phyloP scores from a whole-genome alignment of 2,888 invertebrate genomes.

The Cerastoderma edule region DNA sequence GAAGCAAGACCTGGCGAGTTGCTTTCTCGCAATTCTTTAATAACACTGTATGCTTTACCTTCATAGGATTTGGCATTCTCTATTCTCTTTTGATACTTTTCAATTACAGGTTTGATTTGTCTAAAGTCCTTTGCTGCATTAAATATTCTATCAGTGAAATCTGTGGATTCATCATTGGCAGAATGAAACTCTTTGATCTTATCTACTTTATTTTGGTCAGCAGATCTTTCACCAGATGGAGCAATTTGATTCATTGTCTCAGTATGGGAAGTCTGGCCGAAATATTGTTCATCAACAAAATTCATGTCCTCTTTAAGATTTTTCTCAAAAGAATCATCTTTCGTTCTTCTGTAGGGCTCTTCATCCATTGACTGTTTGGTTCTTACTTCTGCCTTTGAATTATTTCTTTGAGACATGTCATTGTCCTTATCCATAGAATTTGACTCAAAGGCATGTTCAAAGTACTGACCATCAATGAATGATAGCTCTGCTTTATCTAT shows the following conservation, averaged over 20 bases:
- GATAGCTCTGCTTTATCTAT: constrained; percentile 14
- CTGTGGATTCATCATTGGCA: background rate
- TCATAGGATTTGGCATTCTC: background rate
- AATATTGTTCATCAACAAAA: constrained; percentile 40
- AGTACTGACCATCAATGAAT: constrained; percentile 40
- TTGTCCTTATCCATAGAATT: background rate
- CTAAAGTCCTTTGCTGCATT: constrained; percentile 3
- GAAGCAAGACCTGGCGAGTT: constrained; percentile 41
- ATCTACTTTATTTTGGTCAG: background rate
- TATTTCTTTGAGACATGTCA: background rate
- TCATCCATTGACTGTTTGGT: background rate
- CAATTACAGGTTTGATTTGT: background rate
- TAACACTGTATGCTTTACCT: constrained; percentile 65
- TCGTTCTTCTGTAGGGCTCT: too few species aligned
- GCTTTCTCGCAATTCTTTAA: constrained; percentile 64
- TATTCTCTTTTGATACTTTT: background rate
- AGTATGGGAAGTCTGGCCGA: background rate
- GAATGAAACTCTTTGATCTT: background rate
- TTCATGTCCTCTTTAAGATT: too few species aligned
- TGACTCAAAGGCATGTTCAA: background rate
- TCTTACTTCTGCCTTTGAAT: background rate
- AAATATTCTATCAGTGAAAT: constrained; percentile 1
- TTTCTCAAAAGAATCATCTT: too few species aligned
- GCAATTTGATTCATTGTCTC: background rate
- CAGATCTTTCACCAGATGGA: background rate